phyloP scores from a whole-genome alignment of 2,888 invertebrate species.

The Spisula solida region DNA sequence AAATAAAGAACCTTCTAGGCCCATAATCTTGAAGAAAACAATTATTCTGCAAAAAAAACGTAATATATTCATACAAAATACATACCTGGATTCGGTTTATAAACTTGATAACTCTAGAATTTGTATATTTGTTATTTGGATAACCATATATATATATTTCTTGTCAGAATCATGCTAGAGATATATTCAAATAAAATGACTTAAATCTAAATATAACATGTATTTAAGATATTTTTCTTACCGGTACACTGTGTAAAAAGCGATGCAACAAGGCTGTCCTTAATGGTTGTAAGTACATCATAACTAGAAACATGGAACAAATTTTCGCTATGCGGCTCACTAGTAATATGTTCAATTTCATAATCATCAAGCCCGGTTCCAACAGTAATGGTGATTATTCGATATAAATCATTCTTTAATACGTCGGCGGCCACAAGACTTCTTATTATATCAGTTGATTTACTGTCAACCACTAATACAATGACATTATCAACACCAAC shows the following conservation, averaged over 20 bases:
- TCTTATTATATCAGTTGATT: conserved; percentile 13
- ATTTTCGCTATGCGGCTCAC: conserved; percentile 22
- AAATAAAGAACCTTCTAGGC: too few species aligned
- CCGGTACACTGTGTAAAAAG: conserved; percentile 39
- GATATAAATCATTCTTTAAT: not conserved
- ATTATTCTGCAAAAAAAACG: too few species aligned
- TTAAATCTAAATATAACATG: too few species aligned
- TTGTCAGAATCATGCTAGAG: too few species aligned
- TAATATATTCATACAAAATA: too few species aligned
- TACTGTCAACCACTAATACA: conserved; percentile 41
- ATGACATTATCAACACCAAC: conserved; percentile 13
- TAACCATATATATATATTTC: too few species aligned
- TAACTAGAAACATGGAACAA: not conserved
- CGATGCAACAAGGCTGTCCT: not conserved
- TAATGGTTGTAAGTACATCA: not conserved
- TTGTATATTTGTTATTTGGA: too few species aligned
- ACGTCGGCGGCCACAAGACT: conserved; percentile 28
- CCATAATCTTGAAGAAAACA: too few species aligned
- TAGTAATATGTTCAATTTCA: conserved; percentile 37
- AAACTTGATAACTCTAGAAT: too few species aligned
- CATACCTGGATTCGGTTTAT: too few species aligned
- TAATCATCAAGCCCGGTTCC: conserved; percentile 1
- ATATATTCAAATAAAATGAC: too few species aligned
- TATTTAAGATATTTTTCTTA: not conserved
- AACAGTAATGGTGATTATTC: conserved; percentile 25